phyloP scores from a whole-genome alignment of 1,140 invertebrate species.

The Tetranychus urticae region DNA sequence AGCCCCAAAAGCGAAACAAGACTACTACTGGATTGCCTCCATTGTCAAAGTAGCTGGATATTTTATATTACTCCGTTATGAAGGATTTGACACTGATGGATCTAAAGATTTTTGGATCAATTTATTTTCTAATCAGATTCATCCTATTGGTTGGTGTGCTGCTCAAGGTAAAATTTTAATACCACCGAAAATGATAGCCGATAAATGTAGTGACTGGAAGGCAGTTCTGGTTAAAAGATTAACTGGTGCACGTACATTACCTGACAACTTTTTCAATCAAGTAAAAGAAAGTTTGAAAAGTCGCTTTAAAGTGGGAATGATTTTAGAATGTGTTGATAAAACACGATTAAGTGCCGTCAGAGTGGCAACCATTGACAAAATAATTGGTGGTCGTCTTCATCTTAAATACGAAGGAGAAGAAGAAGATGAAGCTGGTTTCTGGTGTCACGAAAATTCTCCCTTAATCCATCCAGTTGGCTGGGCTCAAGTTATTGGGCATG shows the following conservation, averaged over 20 bases:
- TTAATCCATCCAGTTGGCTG: slow-evolving; percentile 86
- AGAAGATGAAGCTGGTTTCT: slow-evolving; percentile 51
- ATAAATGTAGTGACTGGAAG: slow-evolving; percentile 86
- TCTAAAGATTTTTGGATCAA: slow-evolving; percentile 83
- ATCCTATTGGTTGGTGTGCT: slow-evolving; percentile 90
- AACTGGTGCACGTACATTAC: slow-evolving; percentile 72
- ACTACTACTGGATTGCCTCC: slow-evolving; percentile 83
- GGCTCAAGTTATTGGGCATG: slow-evolving; percentile 56
- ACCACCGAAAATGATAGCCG: slow-evolving; percentile 52
- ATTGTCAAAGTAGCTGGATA: slow-evolving; percentile 68
- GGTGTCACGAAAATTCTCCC: slow-evolving; percentile 84
- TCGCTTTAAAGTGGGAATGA: neutral
- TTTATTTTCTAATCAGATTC: slow-evolving; percentile 59
- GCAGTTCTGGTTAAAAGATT: slow-evolving; percentile 69
- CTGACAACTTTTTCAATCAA: slow-evolving; percentile 53
- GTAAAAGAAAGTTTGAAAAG: slow-evolving; percentile 5
- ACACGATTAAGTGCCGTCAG: slow-evolving; percentile 75
- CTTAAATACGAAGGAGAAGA: slow-evolving; percentile 65
- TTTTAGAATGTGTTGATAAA: slow-evolving; percentile 83
- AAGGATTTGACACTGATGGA: slow-evolving; percentile 63
- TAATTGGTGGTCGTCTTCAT: slow-evolving; percentile 69
- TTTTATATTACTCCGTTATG: slow-evolving; percentile 71
- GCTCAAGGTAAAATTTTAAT: slow-evolving; percentile 77
- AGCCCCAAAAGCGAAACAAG: slow-evolving; percentile 14
- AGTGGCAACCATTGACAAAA: slow-evolving; percentile 61